Conservation (phyloP, 2,113 vertebrate genomes). For the Oncorhynchus keta region DNA sequence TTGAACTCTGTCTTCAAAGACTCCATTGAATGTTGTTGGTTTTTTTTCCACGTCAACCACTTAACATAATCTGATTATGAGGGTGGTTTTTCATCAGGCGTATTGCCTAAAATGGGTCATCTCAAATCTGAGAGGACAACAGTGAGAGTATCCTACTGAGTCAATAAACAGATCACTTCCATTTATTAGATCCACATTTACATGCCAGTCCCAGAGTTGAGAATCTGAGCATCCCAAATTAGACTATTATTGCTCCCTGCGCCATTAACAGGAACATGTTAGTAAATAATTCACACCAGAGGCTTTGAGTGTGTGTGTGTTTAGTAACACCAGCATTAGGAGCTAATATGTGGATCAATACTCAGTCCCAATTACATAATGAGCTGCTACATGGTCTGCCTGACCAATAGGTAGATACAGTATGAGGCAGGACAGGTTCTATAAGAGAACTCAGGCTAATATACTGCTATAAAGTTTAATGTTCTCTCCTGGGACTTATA, state of each 20-base stretch:
- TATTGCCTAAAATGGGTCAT: not conserved
- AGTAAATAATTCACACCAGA: not conserved
- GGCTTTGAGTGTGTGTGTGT: not conserved
- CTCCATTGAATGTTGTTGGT: not conserved
- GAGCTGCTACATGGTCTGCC: not conserved
- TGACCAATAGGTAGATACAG: not conserved
- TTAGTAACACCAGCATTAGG: not conserved
- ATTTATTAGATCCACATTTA: too few species aligned
- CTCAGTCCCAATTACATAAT: not conserved
- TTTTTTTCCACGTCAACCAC: not conserved
- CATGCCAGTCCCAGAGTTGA: too few species aligned
- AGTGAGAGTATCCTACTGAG: not conserved
- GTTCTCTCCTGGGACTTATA: not conserved
- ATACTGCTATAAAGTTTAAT: not conserved
- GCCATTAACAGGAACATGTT: not conserved
- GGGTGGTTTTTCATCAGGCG: too few species aligned
- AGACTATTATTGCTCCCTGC: not conserved
- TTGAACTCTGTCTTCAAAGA: not conserved
- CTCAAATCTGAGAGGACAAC: not conserved
- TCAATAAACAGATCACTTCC: too few species aligned
- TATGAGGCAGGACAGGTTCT: not conserved
- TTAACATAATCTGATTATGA: too few species aligned
- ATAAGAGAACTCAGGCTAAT: not conserved
- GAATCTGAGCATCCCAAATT: too few species aligned
- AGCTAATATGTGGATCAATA: not conserved